Evolutionary conservation across 1,140 invertebrate species (phyloP), one percentile per base, ranked within the genome.

Genomic region (Neelides sp.): DNA sequence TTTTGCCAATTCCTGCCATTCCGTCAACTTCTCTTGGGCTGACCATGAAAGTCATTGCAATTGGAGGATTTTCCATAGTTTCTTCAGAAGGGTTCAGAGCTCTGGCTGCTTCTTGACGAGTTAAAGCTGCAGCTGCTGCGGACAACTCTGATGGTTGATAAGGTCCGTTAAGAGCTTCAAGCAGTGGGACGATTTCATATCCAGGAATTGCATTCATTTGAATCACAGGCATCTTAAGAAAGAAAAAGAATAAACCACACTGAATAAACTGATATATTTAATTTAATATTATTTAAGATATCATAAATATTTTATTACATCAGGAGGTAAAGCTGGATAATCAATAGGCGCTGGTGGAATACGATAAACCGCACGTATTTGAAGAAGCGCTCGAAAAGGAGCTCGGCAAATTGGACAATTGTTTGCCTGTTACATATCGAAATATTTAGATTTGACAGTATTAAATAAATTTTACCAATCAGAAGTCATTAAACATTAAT

Each of bases 351-450:
- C 48, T 24, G 53, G 49, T 24, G 73, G 70, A 36, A 80, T 76
- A 65, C 89, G 90, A 65, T 92, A 85, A 52, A 98, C 75, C 22
- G 94, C 92, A 59, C 90, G 76, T 42, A 98, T 93, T 73, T 98
- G 94, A 19, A 98, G 71, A 22, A 98, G 74, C 1, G 95, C 95
- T 57, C 94, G 73, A 66, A 99, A 98, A 4, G 95, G 95, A 10
- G 92, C 88, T 53, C 95, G 75, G 65, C 95, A 99, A 57, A 99
- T 98, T 2, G 95, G 95, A 66, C 95, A 98, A 68, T 96, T 98
- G 66, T 89, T 96, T 5, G 92, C 91, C 74, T 96, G 65, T 20
- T 58, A 63, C 24, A 48, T 37, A n/a, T n/a, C n/a, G n/a, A n/a
- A n/a, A n/a, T n/a, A n/a, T n/a, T n/a, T n/a, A n/a, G n/a, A n/a